Base-by-base conservation (phyloP, 2,113 vertebrate genomes). In the Phalacrocorax carbo region DNA sequence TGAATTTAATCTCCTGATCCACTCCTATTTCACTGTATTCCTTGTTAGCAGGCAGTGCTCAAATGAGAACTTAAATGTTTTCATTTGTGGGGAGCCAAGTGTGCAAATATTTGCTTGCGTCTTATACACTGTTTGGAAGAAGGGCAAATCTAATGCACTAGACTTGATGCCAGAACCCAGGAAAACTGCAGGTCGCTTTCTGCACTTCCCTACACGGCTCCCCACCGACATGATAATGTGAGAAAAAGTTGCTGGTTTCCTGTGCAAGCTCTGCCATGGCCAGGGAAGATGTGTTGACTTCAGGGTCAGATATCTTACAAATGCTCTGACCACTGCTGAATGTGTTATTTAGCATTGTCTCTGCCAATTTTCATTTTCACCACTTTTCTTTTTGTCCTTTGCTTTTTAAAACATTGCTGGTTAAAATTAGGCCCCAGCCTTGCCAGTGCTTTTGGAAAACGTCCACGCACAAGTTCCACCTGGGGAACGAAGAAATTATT, bases 391-490 rank as follows among this genome's bases (percentile, higher is more conserved):
- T 92, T 61, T 18, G 34, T 44, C 54, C 71, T 42, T 15, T 32
- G 36, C 30, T 78, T 82, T 82, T 79, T 38, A 60, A 86, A 77
- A 44, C 1, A 0, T 13, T 0, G 2, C 54, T 48, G 2, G 1
- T 54, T 88, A 46, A 70, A 92, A 58, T 48, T 38, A 57, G 61
- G 27, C 64, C 2, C 0, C 27, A 40, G 30, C 62, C 19, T 62
- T 83, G 55, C 13, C 34, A 25, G 5, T 12, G 26, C 32, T 76
- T 92, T 69, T 76, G 38, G 49, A 78, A 82, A 78, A 86, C 18
- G 16, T 83, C 38, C 52, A 11, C 0, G 0, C 4, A 17, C 10
- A 42, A 18, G 10, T 68, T 66, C 62, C 58, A 0, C 48, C 44
- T n/a, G 48, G 15, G 19, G 19, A 86, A 55, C 16, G 34, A 92